These are phyloP conservation scores for Ephestia elutella DNA, from an alignment of 1,140 invertebrate species.

Conservation along the genomic window DNA sequence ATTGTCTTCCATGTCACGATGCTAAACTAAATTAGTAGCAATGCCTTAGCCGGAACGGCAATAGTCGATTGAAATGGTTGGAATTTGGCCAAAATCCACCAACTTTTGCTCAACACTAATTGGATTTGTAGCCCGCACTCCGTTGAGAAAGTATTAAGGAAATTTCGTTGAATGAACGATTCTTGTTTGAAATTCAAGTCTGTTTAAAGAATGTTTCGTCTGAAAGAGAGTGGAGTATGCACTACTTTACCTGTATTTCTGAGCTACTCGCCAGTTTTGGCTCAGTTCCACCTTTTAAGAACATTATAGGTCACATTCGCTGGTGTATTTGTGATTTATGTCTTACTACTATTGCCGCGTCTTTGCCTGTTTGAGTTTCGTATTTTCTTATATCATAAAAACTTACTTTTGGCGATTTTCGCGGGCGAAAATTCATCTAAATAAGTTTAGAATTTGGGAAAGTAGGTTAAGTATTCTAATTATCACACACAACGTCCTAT, in stretches of 20 bases:
- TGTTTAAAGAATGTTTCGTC: neutral
- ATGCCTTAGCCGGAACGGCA: conserved; percentile 37
- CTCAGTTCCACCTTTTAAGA: neutral
- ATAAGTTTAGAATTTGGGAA: no score
- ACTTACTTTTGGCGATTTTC: no score
- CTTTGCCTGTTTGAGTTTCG: no score
- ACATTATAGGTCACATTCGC: conserved; percentile 1
- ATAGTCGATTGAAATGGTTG: conserved; percentile 52
- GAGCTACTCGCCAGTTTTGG: neutral
- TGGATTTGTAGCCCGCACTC: conserved; percentile 49
- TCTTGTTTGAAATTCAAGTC: neutral
- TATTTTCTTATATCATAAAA: no score
- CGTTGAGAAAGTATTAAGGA: conserved; percentile 23
- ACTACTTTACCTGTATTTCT: neutral
- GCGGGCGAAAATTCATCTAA: no score
- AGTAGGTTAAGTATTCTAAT: no score
- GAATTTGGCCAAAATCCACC: conserved; percentile 49
- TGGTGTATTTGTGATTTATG: neutral
- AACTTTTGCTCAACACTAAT: conserved; percentile 61
- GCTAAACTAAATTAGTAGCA: conserved; percentile 39
- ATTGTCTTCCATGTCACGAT: conserved; percentile 39
- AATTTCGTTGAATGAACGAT: conserved; percentile 15
- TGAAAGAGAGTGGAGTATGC: neutral
- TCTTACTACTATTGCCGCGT: neutral
- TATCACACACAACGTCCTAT: no score